Conservation (phyloP, 2,797 vertebrate species). For the Smutsia gigantea region DNA sequence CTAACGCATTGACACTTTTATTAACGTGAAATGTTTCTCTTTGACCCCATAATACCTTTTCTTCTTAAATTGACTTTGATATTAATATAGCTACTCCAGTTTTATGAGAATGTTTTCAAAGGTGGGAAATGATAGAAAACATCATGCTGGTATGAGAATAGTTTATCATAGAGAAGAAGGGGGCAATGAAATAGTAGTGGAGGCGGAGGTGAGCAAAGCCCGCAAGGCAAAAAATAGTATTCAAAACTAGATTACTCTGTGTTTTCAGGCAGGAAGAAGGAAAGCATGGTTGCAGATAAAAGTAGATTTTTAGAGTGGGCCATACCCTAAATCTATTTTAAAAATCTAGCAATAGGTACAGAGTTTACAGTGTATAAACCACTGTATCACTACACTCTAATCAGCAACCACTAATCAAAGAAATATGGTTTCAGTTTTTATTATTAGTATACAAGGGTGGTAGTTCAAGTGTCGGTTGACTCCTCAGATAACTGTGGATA, state of each 20-base stretch:
- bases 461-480: background rate
- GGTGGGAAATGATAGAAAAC: background rate
- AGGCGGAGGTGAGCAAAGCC: background rate
- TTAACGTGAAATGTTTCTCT: background rate
- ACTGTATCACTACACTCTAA: too few species aligned
- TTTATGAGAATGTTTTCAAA: slow-evolving; percentile 8
- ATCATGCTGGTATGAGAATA: background rate
- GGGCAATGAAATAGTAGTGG: background rate
- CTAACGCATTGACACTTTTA: background rate
- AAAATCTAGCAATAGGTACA: background rate
- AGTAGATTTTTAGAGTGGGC: background rate
- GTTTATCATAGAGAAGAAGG: background rate
- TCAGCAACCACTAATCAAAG: background rate
- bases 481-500: background rate
- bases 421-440: slow-evolving; percentile 7
- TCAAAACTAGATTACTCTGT: background rate
- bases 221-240: background rate
- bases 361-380: background rate
- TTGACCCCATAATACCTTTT: background rate
- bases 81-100: background rate
- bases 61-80: background rate
- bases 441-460: background rate
- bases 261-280: background rate
- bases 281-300: background rate
- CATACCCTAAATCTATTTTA: background rate